Evolutionary conservation across 2,797 vertebrate species (phyloP).

Genomic region (Etheostoma nigrum): DNA sequence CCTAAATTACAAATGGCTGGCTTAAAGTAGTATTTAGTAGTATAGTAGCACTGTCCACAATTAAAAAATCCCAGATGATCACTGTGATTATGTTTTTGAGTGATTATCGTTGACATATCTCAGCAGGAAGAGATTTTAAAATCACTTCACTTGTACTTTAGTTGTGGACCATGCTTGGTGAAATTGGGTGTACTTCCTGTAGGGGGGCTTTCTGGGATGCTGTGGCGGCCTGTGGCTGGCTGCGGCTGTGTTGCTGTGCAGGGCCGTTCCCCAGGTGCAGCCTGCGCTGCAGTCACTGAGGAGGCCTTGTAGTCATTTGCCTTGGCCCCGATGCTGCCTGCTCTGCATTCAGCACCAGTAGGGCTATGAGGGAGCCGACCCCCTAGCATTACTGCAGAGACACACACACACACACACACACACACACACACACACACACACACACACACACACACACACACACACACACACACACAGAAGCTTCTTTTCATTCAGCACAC

Average conservation of each 20-base stretch:
- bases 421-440: conserved; percentile 23
- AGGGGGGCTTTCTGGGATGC: conserved; percentile 25
- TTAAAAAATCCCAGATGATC: background rate
- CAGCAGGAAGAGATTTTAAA: background rate
- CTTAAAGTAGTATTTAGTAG: no score
- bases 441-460: conserved; percentile 38
- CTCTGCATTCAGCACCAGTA: conserved; percentile 80
- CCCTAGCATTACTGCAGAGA: conserved; percentile 70
- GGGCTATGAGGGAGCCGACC: conserved; percentile 59
- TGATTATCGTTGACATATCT: background rate
- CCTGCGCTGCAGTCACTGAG: conserved; percentile 81
- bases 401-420: conserved; percentile 29
- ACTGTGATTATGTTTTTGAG: conserved; percentile 2
- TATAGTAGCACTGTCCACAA: background rate
- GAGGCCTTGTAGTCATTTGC: conserved; percentile 83
- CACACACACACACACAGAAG: conserved; percentile 33
- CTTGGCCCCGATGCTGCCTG: conserved; percentile 71
- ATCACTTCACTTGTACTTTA: background rate
- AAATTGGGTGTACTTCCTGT: conserved; percentile 6
- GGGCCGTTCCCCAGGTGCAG: conserved; percentile 76
- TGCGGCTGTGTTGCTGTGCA: conserved; percentile 58
- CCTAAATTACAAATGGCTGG: background rate
- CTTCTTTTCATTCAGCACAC: conserved; percentile 80
- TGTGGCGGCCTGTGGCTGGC: conserved; percentile 35
- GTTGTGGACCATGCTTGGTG: background rate